Evolutionary conservation across 1,140 invertebrate genomes (phyloP).

Genomic region (Probaryconus sp.): DNA sequence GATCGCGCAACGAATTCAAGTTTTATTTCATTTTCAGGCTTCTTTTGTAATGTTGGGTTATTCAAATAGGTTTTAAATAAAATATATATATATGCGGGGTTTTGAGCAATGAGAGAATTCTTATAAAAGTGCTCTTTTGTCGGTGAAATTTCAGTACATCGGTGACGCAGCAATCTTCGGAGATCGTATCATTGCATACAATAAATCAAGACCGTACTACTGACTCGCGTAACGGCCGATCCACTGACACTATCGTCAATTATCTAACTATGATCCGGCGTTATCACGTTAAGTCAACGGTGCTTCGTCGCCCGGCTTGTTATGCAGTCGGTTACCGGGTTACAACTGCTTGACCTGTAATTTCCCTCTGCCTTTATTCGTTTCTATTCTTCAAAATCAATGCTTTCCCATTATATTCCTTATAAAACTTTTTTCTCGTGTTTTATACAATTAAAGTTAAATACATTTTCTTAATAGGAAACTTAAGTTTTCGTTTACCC

Average conservation of each 20-base stretch:
- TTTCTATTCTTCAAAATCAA: conserved; percentile 2
- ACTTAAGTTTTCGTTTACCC: too few species aligned
- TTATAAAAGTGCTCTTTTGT: conserved; percentile 3
- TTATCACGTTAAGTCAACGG: conserved; percentile 12
- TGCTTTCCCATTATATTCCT: neutral
- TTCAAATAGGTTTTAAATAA: neutral
- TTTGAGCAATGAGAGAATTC: neutral
- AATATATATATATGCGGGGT: neutral
- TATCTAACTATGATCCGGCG: conserved; percentile 38
- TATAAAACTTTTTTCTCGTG: too few species aligned
- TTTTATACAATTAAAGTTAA: too few species aligned
- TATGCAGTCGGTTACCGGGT: conserved; percentile 40
- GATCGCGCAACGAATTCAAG: too few species aligned
- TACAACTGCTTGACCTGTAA: conserved; percentile 29
- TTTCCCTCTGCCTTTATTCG: conserved; percentile 24
- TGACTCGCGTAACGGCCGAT: conserved; percentile 39
- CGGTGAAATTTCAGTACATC: conserved; percentile 28
- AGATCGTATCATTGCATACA: conserved; percentile 37
- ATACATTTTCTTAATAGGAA: too few species aligned
- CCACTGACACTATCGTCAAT: conserved; percentile 38
- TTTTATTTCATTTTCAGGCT: too few species aligned
- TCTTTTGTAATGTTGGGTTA: too few species aligned
- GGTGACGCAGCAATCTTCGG: conserved; percentile 28
- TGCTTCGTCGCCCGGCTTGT: conserved; percentile 8
- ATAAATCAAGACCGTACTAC: conserved; percentile 44